Evolutionary conservation across 2,113 vertebrate species (phyloP).

Genomic region (Cyprinodon variegatus): DNA sequence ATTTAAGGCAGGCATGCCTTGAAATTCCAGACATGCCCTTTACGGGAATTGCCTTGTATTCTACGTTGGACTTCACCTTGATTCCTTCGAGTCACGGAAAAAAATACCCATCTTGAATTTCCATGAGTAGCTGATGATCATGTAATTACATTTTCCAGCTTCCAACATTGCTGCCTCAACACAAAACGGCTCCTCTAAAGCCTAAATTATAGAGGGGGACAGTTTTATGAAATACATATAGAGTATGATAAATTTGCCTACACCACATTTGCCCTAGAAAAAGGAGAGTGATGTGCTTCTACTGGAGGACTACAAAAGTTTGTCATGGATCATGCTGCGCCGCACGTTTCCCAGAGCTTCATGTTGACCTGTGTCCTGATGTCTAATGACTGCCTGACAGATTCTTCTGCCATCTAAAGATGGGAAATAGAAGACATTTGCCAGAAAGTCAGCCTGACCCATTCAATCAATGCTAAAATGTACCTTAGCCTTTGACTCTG

Average conservation of each 20-base stretch:
- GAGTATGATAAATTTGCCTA: constrained; percentile 41
- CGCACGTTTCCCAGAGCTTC: constrained; percentile 41
- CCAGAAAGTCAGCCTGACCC: constrained; percentile 24
- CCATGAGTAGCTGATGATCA: constrained; percentile 40
- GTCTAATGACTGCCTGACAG: constrained; percentile 17
- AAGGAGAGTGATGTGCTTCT: constrained; percentile 25
- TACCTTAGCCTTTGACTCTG: constrained; percentile 29
- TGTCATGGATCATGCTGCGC: constrained; percentile 18
- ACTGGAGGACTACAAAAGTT: constrained; percentile 17
- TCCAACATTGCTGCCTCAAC: constrained; percentile 16
- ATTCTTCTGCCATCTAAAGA: constrained; percentile 1
- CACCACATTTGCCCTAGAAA: constrained; percentile 36
- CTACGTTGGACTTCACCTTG: constrained; percentile 7
- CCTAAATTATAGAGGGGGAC: constrained; percentile 61
- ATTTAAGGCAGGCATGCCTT: constrained; percentile 18
- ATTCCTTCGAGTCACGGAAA: constrained; percentile 24
- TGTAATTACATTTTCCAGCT: constrained; percentile 9
- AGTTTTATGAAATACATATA: constrained; percentile 50
- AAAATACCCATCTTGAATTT: constrained; percentile 27
- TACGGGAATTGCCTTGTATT: constrained; percentile 1
- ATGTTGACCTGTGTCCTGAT: constrained; percentile 38
- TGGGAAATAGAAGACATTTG: constrained; percentile 13
- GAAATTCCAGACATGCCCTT: constrained; percentile 3
- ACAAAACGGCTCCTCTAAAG: constrained; percentile 35
- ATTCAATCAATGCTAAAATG: constrained; percentile 19